Evolutionary conservation across 2,888 invertebrate genomes (phyloP).

Genomic region (Sinotaia quadrata): DNA sequence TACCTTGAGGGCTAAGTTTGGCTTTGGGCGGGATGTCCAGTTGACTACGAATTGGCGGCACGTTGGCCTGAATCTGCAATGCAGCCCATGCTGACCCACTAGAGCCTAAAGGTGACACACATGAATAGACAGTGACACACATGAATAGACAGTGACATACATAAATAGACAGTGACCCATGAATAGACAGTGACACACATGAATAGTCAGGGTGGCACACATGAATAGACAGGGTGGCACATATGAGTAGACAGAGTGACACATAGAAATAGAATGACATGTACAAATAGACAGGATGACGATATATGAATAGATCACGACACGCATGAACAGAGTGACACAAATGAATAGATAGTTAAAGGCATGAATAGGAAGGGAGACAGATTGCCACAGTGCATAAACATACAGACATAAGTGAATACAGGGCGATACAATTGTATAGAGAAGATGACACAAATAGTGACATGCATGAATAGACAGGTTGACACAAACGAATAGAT

Average conservation of each 20-base stretch:
- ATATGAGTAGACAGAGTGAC: background rate
- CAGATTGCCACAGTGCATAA: background rate
- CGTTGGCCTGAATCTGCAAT: background rate
- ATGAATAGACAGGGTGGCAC: background rate
- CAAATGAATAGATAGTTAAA: too few relatives aligned
- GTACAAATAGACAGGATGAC: background rate
- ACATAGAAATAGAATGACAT: background rate
- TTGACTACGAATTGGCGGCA: slow-evolving; percentile 13
- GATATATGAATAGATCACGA: too few relatives aligned
- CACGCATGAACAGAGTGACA: too few relatives aligned
- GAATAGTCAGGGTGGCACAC: background rate
- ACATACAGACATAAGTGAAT: background rate
- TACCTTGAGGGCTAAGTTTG: slow-evolving; percentile 24
- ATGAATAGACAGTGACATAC: background rate
- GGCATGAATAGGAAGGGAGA: background rate
- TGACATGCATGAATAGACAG: too few relatives aligned
- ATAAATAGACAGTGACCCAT: background rate
- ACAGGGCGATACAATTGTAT: too few relatives aligned
- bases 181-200: background rate
- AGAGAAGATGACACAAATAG: too few relatives aligned
- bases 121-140: background rate
- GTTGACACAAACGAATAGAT: too few relatives aligned
- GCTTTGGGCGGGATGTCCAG: slow-evolving; percentile 25
- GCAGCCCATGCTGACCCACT: slow-evolving; percentile 17
- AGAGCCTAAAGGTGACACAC: slow-evolving; percentile 10